Conservation (phyloP, 2,797 vertebrate genomes). For the Falco columbarius region DNA sequence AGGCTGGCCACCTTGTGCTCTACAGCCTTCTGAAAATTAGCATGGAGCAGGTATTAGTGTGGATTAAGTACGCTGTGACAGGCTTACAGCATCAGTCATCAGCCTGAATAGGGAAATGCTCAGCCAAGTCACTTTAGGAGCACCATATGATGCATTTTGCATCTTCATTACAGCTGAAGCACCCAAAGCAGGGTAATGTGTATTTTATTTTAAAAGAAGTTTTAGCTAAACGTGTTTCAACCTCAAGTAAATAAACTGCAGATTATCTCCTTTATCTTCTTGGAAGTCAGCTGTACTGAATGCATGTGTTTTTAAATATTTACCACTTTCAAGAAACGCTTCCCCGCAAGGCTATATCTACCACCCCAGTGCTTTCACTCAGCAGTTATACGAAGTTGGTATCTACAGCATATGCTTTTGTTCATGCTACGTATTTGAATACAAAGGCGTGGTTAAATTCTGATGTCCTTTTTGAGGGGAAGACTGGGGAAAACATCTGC, state of each 20-base stretch:
- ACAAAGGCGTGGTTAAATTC: slow-evolving; percentile 47
- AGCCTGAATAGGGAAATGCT: background rate
- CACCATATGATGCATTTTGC: background rate
- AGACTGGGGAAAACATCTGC: slow-evolving; percentile 63
- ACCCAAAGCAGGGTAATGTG: fast-evolving
- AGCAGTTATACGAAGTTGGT: background rate
- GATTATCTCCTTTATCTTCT: background rate
- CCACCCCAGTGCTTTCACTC: background rate
- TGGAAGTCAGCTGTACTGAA: background rate
- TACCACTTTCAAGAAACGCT: background rate
- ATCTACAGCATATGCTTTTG: background rate
- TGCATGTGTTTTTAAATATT: background rate
- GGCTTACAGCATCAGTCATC: background rate
- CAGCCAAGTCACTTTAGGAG: background rate
- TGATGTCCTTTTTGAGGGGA: slow-evolving; percentile 44
- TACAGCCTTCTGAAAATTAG: background rate
- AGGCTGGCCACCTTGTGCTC: background rate
- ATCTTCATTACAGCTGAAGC: background rate
- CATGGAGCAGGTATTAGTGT: background rate
- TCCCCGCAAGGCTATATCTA: background rate
- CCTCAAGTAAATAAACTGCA: background rate
- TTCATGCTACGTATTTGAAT: background rate
- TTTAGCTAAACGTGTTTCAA: background rate
- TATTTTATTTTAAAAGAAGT: background rate
- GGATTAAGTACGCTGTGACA: background rate